These are phyloP conservation scores for Epistrophe eligans DNA, from an alignment of 2,888 invertebrate genomes.

Conservation along the genomic window DNA sequence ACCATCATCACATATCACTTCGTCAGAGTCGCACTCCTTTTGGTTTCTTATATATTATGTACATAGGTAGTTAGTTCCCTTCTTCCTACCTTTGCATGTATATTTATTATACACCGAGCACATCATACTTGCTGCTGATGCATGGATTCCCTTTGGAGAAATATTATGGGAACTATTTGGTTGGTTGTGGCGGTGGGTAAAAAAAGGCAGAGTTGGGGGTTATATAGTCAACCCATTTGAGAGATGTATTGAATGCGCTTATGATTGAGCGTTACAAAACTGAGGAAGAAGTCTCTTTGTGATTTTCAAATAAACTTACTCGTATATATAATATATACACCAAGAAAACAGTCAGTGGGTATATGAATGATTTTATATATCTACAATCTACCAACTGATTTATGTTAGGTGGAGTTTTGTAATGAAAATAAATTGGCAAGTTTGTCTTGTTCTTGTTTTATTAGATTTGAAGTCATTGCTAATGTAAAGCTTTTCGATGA, in stretches of 20 bases:
- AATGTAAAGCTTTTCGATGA: slow-evolving; percentile 37
- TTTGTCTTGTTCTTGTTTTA: slow-evolving; percentile 47
- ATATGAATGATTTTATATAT: slow-evolving; percentile 22
- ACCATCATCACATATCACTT: slow-evolving; percentile 72
- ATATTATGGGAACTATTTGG: slow-evolving; percentile 40
- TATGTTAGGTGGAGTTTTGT: slow-evolving; percentile 50
- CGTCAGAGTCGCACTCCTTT: slow-evolving; percentile 39
- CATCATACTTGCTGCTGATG: slow-evolving; percentile 9
- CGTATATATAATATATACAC: background rate
- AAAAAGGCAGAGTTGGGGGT: background rate
- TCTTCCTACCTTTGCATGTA: background rate
- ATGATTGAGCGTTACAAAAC: slow-evolving; percentile 50
- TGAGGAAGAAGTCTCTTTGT: slow-evolving; percentile 20
- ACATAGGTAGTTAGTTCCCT: background rate
- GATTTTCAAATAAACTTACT: slow-evolving; percentile 6
- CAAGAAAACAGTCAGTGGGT: background rate
- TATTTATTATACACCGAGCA: slow-evolving; percentile 40
- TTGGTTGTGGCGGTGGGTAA: background rate
- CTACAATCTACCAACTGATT: slow-evolving; percentile 30
- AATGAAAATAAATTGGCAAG: slow-evolving; percentile 74
- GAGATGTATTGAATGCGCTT: slow-evolving; percentile 29
- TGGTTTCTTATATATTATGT: background rate
- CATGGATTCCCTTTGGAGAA: slow-evolving; percentile 29
- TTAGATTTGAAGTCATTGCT: slow-evolving; percentile 56
- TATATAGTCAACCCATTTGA: background rate